Conservation (phyloP, 2,888 invertebrate species). For the Gisinianus flammeolus region DNA sequence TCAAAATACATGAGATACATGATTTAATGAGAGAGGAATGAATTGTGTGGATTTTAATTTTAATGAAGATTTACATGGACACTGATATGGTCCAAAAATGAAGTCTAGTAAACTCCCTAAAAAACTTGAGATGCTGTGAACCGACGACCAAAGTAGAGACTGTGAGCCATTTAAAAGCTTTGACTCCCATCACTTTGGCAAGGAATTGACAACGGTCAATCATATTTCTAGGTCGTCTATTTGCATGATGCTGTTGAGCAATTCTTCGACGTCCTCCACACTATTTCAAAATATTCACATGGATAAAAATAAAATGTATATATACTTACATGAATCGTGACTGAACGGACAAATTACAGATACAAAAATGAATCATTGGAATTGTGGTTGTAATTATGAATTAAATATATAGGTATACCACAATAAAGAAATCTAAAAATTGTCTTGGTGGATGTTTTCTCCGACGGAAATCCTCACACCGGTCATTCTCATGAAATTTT, state of each 20-base stretch:
- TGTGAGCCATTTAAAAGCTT: conserved; percentile 11
- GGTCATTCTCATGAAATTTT: neutral
- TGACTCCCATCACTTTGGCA: conserved; percentile 19
- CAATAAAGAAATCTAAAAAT: conserved; percentile 2
- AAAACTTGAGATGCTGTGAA: neutral
- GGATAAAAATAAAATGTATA: neutral
- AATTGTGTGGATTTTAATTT: neutral
- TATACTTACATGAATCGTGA: neutral
- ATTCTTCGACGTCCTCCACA: neutral
- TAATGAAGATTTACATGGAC: conserved; percentile 4
- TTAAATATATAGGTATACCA: neutral
- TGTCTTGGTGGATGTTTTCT: neutral
- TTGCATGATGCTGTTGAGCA: neutral
- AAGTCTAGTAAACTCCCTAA: neutral
- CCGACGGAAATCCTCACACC: neutral
- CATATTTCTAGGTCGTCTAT: neutral
- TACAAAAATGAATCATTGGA: no score
- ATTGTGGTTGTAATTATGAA: neutral
- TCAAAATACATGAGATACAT: no score
- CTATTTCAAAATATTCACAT: neutral
- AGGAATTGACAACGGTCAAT: neutral
- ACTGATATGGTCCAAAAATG: conserved; percentile 2
- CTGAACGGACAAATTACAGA: no score
- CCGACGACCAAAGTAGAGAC: neutral
- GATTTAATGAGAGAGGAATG: no score